A percentile compares a stretch with the other conserved stretches of the same genome.
Evolutionary conservation across 2,888 invertebrate genomes (phyloP).

Genomic region (Clivina fossor): DNA sequence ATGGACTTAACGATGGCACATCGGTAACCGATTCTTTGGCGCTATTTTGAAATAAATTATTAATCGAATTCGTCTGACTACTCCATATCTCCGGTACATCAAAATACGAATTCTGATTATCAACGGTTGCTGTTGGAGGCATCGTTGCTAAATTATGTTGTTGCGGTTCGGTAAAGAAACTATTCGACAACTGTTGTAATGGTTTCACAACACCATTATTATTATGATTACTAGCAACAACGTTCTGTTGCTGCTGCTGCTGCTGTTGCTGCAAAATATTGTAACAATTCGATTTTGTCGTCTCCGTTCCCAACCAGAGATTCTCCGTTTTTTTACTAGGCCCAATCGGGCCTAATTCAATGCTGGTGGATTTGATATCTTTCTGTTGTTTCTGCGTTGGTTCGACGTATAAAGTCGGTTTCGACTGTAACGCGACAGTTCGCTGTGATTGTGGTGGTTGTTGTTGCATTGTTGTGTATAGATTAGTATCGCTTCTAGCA

Average conservation of each 20-base stretch:
- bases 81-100: constrained; percentile 41
- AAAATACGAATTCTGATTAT: constrained; percentile 42
- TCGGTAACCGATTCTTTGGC: constrained; percentile 14
- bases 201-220: constrained; percentile 33
- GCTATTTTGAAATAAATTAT: constrained; percentile 36
- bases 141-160: too few relatives aligned
- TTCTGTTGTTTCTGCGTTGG: constrained; percentile 45
- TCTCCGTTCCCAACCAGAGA: constrained; percentile 5
- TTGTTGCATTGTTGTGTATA: constrained; percentile 37
- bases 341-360: constrained; percentile 55
- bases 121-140: constrained; percentile 39
- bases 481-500: constrained; percentile 55
- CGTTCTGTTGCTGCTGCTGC: too few relatives aligned
- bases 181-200: constrained; percentile 42
- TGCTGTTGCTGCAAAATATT: neutral
- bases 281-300: constrained; percentile 1
- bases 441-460: constrained; percentile 32
- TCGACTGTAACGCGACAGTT: too few relatives aligned
- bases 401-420: constrained; percentile 51
- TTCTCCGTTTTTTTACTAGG: constrained; percentile 47
- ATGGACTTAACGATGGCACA: constrained; percentile 23
- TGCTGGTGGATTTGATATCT: constrained; percentile 40
- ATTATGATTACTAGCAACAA: constrained; percentile 24
- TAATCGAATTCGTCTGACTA: constrained; percentile 36
- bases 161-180: constrained; percentile 45